Base-by-base conservation (phyloP, 2,113 vertebrate species). In the Erinaceus europaeus region DNA sequence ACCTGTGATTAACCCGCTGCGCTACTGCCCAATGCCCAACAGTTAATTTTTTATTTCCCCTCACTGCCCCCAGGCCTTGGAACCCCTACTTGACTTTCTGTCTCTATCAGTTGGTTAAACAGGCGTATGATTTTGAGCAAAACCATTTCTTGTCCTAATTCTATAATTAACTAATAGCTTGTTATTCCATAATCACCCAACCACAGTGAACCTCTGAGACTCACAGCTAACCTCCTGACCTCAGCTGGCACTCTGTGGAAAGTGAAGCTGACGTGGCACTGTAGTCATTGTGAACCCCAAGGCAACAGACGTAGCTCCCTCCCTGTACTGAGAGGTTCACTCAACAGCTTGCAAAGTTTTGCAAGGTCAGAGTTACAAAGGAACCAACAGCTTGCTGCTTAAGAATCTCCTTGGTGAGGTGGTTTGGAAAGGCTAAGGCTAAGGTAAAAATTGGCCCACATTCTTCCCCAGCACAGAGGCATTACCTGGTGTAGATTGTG, bases 141-240 rank as follows among this genome's bases (percentile, higher is more conserved):
- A 91, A 86, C 57, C 6, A 88, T 57, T 87, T 83, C 29, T 40
- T 74, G 59, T 73, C 86, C n/a, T 80, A 65, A 78, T 81, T 89
- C 59, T 38, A 40, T 57, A 67, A 61, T 75, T 86, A 92, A 59
- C 34, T 29, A 65, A 89, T n/a, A 77, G 59, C 42, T 83, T 74
- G 78, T 76, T 78, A 75, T 74, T 77, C 29, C 12, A 38, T 34
- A 76, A 59, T 62, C 46, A 86, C 52, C 38, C 46, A 69, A 80
- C 68, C 62, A 50, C 25, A 86, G 71, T 91, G 50, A 90, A 71
- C 61, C 57, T 73, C 11, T 80, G 53, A 42, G 6, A 68, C 15
- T 73, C 50, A 65, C 36, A 69, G 25, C 36, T 89, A 74, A 61
- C 78, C 44, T 74, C 65, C 74, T 46, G 61, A 73, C 62, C 83